A percentile compares a stretch with the other conserved stretches of the same genome.
Conservation (phyloP, 2,888 invertebrate genomes). For the Mechanitis messenoides region DNA sequence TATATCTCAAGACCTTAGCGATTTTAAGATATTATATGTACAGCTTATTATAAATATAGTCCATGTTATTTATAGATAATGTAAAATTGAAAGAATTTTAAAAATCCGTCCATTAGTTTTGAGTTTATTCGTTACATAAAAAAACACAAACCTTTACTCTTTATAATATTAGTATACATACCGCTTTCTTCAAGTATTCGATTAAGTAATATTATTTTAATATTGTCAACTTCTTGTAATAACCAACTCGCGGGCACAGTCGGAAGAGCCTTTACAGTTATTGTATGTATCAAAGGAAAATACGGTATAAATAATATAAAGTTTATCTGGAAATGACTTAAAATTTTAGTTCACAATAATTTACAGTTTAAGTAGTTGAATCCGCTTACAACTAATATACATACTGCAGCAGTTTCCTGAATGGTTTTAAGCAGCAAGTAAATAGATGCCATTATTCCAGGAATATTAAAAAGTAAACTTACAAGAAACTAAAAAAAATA, state of each 20-base stretch:
- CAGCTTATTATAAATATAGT: too few species aligned
- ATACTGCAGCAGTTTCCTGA: not conserved
- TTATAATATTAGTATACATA: not conserved
- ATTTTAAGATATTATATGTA: too few species aligned
- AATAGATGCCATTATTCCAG: constrained; percentile 1
- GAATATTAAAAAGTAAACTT: not conserved
- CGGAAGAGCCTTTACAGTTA: not conserved
- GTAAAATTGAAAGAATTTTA: too few species aligned
- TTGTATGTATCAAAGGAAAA: not conserved
- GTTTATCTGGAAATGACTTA: not conserved
- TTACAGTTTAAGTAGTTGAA: not conserved
- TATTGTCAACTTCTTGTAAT: not conserved
- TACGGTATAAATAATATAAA: constrained; percentile 1
- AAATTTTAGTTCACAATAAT: not conserved
- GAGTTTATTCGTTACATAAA: too few species aligned
- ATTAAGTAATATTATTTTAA: not conserved
- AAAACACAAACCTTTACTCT: too few species aligned
- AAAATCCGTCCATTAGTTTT: too few species aligned
- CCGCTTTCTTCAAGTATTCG: not conserved
- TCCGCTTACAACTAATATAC: not conserved
- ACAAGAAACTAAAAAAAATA: not conserved
- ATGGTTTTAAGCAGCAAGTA: not conserved
- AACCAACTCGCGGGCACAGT: not conserved
- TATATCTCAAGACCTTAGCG: too few species aligned
- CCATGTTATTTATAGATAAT: too few species aligned